Evolutionary conservation across 2,113 vertebrate genomes (phyloP), one percentile per base, ranked within the genome.

Genomic region (Micronycteris hirsuta): DNA sequence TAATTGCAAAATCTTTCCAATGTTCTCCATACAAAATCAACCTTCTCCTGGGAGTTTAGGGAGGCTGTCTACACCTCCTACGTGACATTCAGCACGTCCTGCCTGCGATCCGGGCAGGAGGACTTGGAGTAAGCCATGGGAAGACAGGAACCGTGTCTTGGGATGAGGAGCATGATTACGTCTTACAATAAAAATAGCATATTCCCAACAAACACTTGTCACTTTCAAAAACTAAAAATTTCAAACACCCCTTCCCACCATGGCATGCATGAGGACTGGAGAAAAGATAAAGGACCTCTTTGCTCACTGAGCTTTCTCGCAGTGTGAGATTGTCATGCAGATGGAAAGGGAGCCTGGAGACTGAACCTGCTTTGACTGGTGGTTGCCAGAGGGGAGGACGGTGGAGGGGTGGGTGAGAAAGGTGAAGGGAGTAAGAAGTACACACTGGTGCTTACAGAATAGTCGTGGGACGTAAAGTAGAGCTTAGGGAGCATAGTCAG

Each of bases 121-220:
- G 24, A 45, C 47, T 58, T 71, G 87, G 3, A 61, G 24, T 70
- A 84, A 81, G 70, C 61, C 36, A 36, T 70, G 80, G 76, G 84
- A 95, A 36, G n/a, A 87, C 24, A 94, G 36, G 41, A 96, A 92
- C 84, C 49, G 12, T 45, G 52, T 96, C 93, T 95, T 89, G 93
- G 31, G 45, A 49, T 78, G 19, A n/a, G 7, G 33, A 52, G 5
- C 49, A 36, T 36, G 6, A 36, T 36, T 36, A 36, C 4, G 7
- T 54, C 76, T 54, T 24, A 54, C 14, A 49, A 24, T 4, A 6
- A 67, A 93, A 96, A 94, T 43, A 31, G 28, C 52, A 20, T 63
- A 95, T 73, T 83, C 73, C 61, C 49, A 91, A 86, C 33, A 86
- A 94, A 84, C 95, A 71, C 76, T 77, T 86, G 83, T 96, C 77